Conservation (phyloP, 2,113 vertebrate species). For the Holacanthus passer region DNA sequence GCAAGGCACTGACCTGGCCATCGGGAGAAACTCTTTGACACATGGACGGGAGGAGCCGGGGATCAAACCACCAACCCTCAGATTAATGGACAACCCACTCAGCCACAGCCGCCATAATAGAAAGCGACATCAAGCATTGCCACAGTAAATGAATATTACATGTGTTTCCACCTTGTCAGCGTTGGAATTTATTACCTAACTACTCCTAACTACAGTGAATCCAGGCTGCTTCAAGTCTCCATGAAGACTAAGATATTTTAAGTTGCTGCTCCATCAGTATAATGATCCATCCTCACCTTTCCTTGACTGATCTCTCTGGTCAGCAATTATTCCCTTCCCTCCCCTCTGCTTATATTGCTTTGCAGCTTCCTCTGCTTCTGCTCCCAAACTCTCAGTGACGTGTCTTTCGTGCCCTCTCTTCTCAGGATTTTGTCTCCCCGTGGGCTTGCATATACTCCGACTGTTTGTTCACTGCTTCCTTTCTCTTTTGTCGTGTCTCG, state of each 20-base stretch:
- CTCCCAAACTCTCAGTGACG: constrained; percentile 35
- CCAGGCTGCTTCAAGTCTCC: neutral
- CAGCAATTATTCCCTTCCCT: neutral
- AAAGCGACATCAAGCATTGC: neutral
- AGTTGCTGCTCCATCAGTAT: neutral
- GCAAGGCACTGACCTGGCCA: too few relatives aligned
- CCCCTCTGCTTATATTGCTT: neutral
- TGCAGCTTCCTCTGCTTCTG: constrained; percentile 37
- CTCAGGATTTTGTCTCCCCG: constrained; percentile 17
- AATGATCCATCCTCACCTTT: neutral
- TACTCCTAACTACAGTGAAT: neutral
- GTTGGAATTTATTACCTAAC: neutral
- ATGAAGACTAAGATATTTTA: too few relatives aligned
- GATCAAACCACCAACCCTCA: too few relatives aligned
- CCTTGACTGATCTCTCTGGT: neutral
- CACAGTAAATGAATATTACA: neutral
- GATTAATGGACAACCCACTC: neutral
- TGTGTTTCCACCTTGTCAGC: neutral
- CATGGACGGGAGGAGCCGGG: too few relatives aligned
- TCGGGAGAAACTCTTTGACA: too few relatives aligned
- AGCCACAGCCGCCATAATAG: neutral
- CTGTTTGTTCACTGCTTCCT: constrained; percentile 27
- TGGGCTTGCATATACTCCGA: neutral
- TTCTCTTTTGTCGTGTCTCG: constrained; percentile 17
- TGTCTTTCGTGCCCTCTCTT: constrained; percentile 27